Evolutionary conservation across 2,113 vertebrate species (phyloP).

Genomic region (Andinoacara biseriatus): DNA sequence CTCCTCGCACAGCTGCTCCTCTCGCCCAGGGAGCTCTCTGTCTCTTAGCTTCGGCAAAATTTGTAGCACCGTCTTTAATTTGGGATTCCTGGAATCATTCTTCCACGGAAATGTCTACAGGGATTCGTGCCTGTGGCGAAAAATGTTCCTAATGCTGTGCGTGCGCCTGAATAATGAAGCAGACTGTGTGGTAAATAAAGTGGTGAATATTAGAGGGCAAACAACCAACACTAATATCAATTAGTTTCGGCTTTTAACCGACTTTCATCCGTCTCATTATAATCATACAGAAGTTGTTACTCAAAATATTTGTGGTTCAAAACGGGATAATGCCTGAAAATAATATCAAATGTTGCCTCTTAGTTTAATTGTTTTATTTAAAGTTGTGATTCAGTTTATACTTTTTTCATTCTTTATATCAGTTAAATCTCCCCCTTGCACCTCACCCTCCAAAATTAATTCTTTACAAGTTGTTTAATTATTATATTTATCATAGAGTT

Average conservation of each 20-base stretch:
- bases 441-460: neutral
- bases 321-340: neutral
- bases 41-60: constrained; percentile 20
- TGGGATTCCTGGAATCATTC: constrained; percentile 32
- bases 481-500: neutral
- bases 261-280: neutral
- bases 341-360: neutral
- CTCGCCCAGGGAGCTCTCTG: constrained; percentile 58
- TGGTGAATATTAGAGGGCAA: neutral
- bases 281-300: neutral
- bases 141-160: constrained; percentile 17
- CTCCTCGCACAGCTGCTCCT: constrained; percentile 69
- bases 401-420: neutral
- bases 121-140: constrained; percentile 18
- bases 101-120: constrained; percentile 24
- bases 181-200: constrained; percentile 9
- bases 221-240: neutral
- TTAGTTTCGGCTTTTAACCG: neutral
- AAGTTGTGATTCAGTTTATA: neutral
- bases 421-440: neutral
- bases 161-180: constrained; percentile 11
- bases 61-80: constrained; percentile 28
- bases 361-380: neutral
- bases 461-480: neutral
- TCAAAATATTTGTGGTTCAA: neutral